phyloP scores from a whole-genome alignment of 2,113 vertebrate species.

The Sarotherodon lohbergeri region DNA sequence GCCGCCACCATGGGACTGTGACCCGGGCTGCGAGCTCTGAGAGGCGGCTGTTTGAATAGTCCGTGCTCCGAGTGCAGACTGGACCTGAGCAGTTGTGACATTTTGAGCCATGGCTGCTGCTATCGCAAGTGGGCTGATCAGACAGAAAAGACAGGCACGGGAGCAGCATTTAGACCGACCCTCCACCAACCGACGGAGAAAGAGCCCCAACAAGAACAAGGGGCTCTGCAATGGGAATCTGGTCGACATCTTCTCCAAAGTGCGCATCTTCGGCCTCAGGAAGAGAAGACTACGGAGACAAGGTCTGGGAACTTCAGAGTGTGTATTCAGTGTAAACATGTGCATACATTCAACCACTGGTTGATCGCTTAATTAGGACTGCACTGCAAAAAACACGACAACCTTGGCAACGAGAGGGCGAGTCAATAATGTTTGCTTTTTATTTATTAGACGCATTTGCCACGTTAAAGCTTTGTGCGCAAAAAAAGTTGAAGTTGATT shows the following conservation, averaged over 20 bases:
- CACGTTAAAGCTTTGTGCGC: not conserved
- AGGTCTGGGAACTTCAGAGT: conserved; percentile 78
- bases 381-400: not conserved
- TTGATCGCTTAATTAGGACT: not conserved
- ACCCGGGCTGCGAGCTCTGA: conserved; percentile 68
- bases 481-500: not conserved
- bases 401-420: not conserved
- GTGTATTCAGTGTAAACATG: not conserved
- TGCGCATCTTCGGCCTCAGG: conserved; percentile 98
- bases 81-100: conserved; percentile 60
- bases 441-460: not conserved
- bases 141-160: conserved; percentile 95
- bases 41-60: conserved; percentile 67
- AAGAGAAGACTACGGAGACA: conserved; percentile 95
- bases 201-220: conserved; percentile 94
- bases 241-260: conserved; percentile 99
- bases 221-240: conserved; percentile 96
- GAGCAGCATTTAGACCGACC: conserved; percentile 96
- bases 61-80: conserved; percentile 64
- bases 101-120: conserved; percentile 90
- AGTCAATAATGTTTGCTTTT: not conserved
- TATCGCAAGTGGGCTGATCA: conserved; percentile 96
- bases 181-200: conserved; percentile 89
- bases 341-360: conserved; percentile 1
- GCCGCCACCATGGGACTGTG: conserved; percentile 71